Evolutionary conservation across 2,888 invertebrate genomes (phyloP).

Genomic region (Orgyia antiqua): DNA sequence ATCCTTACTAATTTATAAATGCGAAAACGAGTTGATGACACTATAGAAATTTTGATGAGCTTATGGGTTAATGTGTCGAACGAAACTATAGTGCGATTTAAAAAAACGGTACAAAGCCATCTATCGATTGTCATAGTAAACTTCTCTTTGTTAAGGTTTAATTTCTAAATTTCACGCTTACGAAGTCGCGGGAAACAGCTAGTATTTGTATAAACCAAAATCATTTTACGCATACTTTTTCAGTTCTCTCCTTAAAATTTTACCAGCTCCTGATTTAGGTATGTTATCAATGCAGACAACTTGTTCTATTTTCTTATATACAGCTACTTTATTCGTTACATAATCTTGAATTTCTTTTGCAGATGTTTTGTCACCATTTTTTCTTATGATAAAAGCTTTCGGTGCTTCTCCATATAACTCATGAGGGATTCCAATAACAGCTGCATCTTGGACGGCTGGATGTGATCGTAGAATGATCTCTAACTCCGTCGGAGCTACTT

Average conservation of each 20-base stretch:
- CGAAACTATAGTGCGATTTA: no score
- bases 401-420: slow-evolving; percentile 85
- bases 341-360: slow-evolving; percentile 81
- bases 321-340: slow-evolving; percentile 82
- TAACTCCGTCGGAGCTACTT: slow-evolving; percentile 94
- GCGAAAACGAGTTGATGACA: no score
- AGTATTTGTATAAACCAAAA: no score
- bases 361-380: slow-evolving; percentile 48
- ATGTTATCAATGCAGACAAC: slow-evolving; percentile 82
- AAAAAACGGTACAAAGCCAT: no score
- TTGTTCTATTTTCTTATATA: slow-evolving; percentile 84
- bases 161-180: no score
- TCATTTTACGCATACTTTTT: no score
- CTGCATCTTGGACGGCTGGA: slow-evolving; percentile 87
- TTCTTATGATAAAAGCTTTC: slow-evolving; percentile 83
- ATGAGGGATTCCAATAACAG: slow-evolving; percentile 89
- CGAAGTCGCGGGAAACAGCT: no score
- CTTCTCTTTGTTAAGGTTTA: no score
- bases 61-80: no score
- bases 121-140: no score
- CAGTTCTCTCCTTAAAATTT: slow-evolving; percentile 83
- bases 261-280: slow-evolving; percentile 87
- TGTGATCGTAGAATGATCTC: slow-evolving; percentile 86
- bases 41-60: no score
- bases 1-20: no score